A percentile compares a stretch with the other conserved stretches of the same genome.
Conservation (phyloP, 1,140 invertebrate species). For the Aphelinus atriplicis region DNA sequence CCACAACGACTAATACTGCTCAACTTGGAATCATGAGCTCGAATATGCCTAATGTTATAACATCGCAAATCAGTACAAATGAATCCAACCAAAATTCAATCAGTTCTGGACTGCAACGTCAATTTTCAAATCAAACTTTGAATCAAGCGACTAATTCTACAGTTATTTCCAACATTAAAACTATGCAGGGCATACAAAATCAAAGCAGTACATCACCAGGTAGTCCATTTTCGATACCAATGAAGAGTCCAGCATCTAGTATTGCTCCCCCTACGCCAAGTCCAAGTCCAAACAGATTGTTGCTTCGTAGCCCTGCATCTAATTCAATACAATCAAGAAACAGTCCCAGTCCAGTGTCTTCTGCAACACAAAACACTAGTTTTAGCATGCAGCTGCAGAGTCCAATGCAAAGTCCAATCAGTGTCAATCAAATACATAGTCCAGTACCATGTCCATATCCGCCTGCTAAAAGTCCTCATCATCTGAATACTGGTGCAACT, state of each 20-base stretch:
- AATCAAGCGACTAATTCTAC: slow-evolving; percentile 51
- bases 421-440: slow-evolving; percentile 63
- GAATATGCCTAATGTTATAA: slow-evolving; percentile 57
- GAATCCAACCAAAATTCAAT: slow-evolving; percentile 33
- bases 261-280: slow-evolving; percentile 64
- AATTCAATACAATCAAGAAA: slow-evolving; percentile 64
- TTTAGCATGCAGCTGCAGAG: slow-evolving; percentile 64
- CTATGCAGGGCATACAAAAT: slow-evolving; percentile 61
- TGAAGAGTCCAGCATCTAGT: slow-evolving; percentile 64
- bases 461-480: slow-evolving; percentile 63
- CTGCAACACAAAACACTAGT: slow-evolving; percentile 54
- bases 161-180: slow-evolving; percentile 59
- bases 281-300: slow-evolving; percentile 61
- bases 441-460: slow-evolving; percentile 64
- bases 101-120: slow-evolving; percentile 49
- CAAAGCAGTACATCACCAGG: slow-evolving; percentile 61
- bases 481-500: slow-evolving; percentile 51
- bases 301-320: slow-evolving; percentile 62
- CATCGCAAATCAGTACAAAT: slow-evolving; percentile 49
- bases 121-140: slow-evolving; percentile 50
- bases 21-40: slow-evolving; percentile 62
- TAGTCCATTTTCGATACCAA: slow-evolving; percentile 63
- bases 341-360: slow-evolving; percentile 62
- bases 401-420: slow-evolving; percentile 65
- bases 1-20: slow-evolving; percentile 54